Evolutionary conservation across 2,888 invertebrate species (phyloP), one percentile per base, ranked within the genome.

Genomic region (Thecocarcelia acutangulata): DNA sequence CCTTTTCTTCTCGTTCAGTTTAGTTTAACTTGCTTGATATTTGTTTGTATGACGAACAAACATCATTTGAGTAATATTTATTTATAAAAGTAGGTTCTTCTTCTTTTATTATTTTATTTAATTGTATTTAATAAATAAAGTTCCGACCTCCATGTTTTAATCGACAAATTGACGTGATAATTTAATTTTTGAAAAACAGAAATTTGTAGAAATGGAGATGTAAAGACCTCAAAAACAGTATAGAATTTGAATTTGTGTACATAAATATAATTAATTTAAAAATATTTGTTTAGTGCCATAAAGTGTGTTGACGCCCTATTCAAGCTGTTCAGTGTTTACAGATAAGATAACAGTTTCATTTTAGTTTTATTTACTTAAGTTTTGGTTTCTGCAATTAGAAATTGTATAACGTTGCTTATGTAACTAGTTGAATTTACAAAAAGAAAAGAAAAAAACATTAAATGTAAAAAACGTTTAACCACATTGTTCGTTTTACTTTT

Each of bases 231-330:
- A 3, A 61, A 9, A 19, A 8, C 15, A 66, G 24, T 42, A 40
- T 0, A 48, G 68, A 37, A 17, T 46, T 73, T 19, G 50, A 52
- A 48, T 17, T 3, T 33, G 4, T 5, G 24, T 9, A 8, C 33
- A 33, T 33, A 9, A 50, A 40, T 56, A 46, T 40, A 50, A 40
- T 63, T 50, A 58, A 46, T 54, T 28, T 15, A 54, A 28, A 28
- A 21, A 54, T 54, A 54, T 68, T 8, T 68, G 15, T 56, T 13
- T 33, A 19, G 4, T 37, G 15, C 28, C 33, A 52, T 15, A 12
- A 17, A 15, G 15, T n/a, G 33, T 19, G 48, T 58, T 61, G 54
- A 69, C 76, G 69, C 69, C 69, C 69, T 61, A 63, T 61, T 59
- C 24, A 54, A 33, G 33, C 33, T 15, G 9, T 24, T 52, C 28